These are phyloP conservation scores for Balaeniceps rex DNA, from an alignment of 2,113 vertebrate species.

Conservation along the genomic window DNA sequence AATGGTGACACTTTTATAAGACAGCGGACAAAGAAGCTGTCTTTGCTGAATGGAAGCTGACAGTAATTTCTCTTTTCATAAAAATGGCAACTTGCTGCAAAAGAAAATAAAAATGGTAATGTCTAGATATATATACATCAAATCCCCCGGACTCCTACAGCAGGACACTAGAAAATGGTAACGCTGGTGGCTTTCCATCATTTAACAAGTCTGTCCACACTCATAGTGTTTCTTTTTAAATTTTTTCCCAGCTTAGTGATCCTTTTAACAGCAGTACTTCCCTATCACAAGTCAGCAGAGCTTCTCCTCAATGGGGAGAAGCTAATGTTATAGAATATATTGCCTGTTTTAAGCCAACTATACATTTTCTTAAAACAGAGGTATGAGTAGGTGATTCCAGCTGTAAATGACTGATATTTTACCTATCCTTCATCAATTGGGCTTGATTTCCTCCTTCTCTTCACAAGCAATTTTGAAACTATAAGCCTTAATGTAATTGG, in stretches of 20 bases:
- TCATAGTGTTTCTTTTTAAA: neutral
- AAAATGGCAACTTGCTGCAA: slow-evolving; percentile 1
- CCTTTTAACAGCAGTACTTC: neutral
- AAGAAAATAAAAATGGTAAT: slow-evolving; percentile 41
- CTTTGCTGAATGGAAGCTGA: neutral
- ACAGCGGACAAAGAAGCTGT: neutral
- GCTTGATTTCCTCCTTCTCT: neutral
- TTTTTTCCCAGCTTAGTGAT: neutral
- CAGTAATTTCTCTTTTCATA: slow-evolving; percentile 42
- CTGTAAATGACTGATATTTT: neutral
- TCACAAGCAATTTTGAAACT: neutral
- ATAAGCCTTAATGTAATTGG: neutral
- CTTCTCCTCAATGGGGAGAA: neutral
- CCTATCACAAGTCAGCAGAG: neutral
- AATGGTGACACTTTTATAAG: neutral
- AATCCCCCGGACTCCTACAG: neutral
- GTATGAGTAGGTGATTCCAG: neutral
- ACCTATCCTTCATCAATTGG: neutral
- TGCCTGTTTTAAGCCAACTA: neutral
- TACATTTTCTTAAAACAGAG: neutral
- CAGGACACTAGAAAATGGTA: neutral
- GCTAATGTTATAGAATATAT: neutral
- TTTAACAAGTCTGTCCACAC: neutral
- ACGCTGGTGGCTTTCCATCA: neutral
- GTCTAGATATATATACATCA: neutral